A percentile compares a stretch with the other conserved stretches of the same genome.
phyloP scores from a whole-genome alignment of 2,888 invertebrate species.

The Netelia inedita region DNA sequence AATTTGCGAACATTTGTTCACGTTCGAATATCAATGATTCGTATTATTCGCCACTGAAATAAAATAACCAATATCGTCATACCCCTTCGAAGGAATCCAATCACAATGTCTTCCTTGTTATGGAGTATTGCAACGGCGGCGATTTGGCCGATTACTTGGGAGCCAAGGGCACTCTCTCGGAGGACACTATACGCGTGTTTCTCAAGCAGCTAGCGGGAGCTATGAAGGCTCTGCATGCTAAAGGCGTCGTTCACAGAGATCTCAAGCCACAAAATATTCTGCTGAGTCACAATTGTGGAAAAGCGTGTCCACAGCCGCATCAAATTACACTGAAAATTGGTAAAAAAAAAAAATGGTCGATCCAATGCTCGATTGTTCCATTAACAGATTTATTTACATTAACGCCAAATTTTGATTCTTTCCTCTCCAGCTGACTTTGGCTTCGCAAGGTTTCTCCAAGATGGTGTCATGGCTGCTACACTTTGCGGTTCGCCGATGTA shows the following conservation, averaged over 20 bases:
- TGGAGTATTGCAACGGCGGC: conserved; percentile 99
- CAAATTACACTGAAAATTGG: conserved; percentile 98
- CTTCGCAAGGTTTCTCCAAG: conserved; percentile 98
- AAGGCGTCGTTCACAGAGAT: conserved; percentile 99
- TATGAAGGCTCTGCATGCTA: conserved; percentile 98
- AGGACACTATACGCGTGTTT: conserved; percentile 98
- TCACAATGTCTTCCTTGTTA: conserved; percentile 98
- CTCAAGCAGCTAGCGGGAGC: conserved; percentile 98
- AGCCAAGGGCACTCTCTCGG: conserved; percentile 97
- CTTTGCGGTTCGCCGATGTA: conserved; percentile 99
- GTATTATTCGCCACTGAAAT: background rate
- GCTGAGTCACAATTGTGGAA: conserved; percentile 92
- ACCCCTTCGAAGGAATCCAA: conserved; percentile 90
- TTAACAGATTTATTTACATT: conserved; percentile 1
- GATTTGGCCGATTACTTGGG: conserved; percentile 99
- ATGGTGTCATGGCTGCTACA: conserved; percentile 99
- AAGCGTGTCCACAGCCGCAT: conserved; percentile 90
- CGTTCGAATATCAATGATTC: no score
- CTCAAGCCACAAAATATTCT: conserved; percentile 99
- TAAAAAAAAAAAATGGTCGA: conserved; percentile 85
- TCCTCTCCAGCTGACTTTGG: conserved; percentile 96
- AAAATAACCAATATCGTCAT: conserved; percentile 14
- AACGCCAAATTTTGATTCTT: background rate
- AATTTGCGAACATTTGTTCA: background rate
- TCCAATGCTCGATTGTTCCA: background rate